Evolutionary conservation across 1,140 invertebrate genomes (phyloP), one percentile per base, ranked within the genome.

Genomic region (Melipona quadrifasciata): DNA sequence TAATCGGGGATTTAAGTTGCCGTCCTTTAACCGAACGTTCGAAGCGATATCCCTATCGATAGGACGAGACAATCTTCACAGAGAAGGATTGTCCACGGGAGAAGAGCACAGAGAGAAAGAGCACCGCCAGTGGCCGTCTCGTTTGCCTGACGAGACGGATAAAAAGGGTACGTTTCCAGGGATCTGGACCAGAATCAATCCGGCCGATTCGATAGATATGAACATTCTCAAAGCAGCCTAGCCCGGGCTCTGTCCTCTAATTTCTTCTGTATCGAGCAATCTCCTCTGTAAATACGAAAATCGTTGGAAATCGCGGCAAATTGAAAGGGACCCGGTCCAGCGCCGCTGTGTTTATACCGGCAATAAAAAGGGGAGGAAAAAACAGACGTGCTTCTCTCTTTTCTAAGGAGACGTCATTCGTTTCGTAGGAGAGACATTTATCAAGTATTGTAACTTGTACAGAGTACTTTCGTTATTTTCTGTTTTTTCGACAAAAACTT

Each of bases 171-270:
- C 81, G 80, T 88, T 80, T 84, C 68, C 61, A 47, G 77, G 64
- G 61, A 68, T 55, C 53, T 74, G 85, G 67, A 81, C 81, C 85
- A 67, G 87, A 73, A 89, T 53, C 81, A 89, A 89, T 89, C 86
- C 81, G 67, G 14, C 24, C 77, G 85, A 74, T 87, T 84, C 81
- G 57, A 67, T 65, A 78, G 65, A 82, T 68, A 82, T 65, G 67
- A 72, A 73, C 78, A 71, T 72, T 55, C n/a, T 89, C 87, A 87
- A 90, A 89, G 81, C 71, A 58, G 72, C 68, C 64, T 53, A 16
- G 58, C 14, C 34, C 57, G 70, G 34, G 6, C 19, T 5, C 55
- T 16, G n/a, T 57, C 65, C 71, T 89, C 86, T 86, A 88, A 88
- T 86, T 89, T 72, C 77, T 80, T 86, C 83, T 76, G 27, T 70